Base-by-base conservation (phyloP, 1,140 invertebrate species). In the Armadillidium nasatum region DNA sequence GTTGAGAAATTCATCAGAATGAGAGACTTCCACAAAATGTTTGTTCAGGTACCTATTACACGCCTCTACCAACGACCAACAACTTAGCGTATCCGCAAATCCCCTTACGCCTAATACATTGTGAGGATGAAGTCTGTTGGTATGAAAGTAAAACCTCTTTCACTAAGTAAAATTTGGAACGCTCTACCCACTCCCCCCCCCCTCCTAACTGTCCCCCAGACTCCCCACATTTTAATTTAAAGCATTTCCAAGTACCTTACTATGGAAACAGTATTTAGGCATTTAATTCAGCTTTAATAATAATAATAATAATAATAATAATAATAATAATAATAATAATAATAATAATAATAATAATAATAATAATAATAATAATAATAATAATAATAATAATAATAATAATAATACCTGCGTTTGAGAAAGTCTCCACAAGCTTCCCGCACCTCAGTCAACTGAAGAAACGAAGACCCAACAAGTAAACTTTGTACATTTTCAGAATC, bases 381-480 rank as follows among this genome's bases (percentile, higher is more conserved):
- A 33, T 33, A 33, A 33, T 33, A 33, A 33, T 33, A 33, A 33
- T 33, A 33, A 33, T 33, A 33, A 33, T 11, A 44, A 19, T 71
- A 7, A 71, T 74, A 68, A 81, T 82, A 89, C 88, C 79, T 80
- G 67, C 88, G 89, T 80, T 91, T 91, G 44, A 95, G 85, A 83
- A 93, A 94, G 81, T 91, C 89, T 44, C 92, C 92, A 85, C 94
- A 95, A 7, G 93, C 92, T 82, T 94, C 91, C 81, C 91, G 89
- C 0, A 96, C 93, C 86, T 90, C 88, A 76, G 89, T 88, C 21
- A 96, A 84, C 83, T 95, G 93, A 15, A 96, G 85, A 84, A 93
- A 96, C 7, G 93, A 92, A 15, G 94, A 91, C n/a, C 92, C 93
- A 50, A 94, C 90, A 88, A 96, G 90, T 2, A 96, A 87, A 80